Base-by-base conservation (phyloP, 2,797 vertebrate species). In the Limnodromus scolopaceus region DNA sequence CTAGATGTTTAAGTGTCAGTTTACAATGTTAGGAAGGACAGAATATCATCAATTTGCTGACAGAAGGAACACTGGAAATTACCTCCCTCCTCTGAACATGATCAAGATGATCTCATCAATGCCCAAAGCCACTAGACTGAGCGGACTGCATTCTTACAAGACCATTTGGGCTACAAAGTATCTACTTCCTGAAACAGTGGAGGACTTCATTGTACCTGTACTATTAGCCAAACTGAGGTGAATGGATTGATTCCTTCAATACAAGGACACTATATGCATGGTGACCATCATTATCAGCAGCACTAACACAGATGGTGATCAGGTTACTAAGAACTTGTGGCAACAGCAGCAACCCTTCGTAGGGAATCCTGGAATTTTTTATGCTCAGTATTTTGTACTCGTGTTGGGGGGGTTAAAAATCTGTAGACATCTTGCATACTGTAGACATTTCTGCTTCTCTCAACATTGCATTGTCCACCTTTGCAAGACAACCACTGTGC, bases 1-100 rank as follows among this genome's bases (percentile, higher is more conserved):
- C 51, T 66, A 79, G 43, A 83, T 72, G 58, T 79, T 76, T 65
- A 87, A 82, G 28, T 48, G 20, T 58, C 83, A 79, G 80, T 66
- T 84, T 84, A 86, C 25, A 30, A 10, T 20, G 9, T 53, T 60
- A 69, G 32, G 20, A 89, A 89, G 46, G 54, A 89, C 74, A 78
- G 54, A 88, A 16, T 54, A 86, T 64, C 53, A 80, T 16, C 53
- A 74, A 54, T 46, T 32, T 75, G 23, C 57, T 86, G 69, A 75
- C 41, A 90, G 77, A 78, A 81, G 34, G 49, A 92, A 86, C 51
- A 55, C 8, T 51, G 13, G 16, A 88, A 76, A 76, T 53, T 7
- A 66, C 34, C 41, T 92, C 32, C n/a, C 41, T 84, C 49, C 61
- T 86, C 77, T 32, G 34, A 91, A 49, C 45, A 85, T 0, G 0